These are phyloP conservation scores for Somateria mollissima DNA, from an alignment of 2,797 vertebrate species.

Conservation along the genomic window DNA sequence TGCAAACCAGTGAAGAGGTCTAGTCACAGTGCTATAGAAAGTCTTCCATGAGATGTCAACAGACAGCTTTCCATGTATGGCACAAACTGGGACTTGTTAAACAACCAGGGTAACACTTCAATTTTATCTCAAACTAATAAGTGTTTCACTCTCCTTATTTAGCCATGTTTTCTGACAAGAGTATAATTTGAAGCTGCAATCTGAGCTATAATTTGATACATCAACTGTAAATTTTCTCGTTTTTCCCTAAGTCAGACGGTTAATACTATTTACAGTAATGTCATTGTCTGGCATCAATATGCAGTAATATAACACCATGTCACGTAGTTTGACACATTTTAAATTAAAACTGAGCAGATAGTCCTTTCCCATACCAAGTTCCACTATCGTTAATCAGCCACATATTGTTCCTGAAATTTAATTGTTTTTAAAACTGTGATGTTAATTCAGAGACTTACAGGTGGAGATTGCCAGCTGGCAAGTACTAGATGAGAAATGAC, in stretches of 20 bases:
- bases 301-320: conserved; percentile 11
- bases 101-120: neutral
- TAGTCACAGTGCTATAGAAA: neutral
- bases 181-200: conserved; percentile 9
- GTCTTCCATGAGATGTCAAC: neutral
- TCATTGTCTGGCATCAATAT: conserved; percentile 38
- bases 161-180: conserved; percentile 8
- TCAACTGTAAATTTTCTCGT: conserved; percentile 7
- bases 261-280: conserved; percentile 39
- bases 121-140: neutral
- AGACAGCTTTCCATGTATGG: neutral
- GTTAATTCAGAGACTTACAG: conserved; percentile 44
- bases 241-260: conserved; percentile 18
- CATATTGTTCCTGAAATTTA: conserved; percentile 61
- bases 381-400: neutral
- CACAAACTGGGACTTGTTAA: neutral
- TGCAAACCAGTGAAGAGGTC: neutral
- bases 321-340: conserved; percentile 6
- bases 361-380: conserved; percentile 28
- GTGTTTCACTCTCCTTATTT: neutral
- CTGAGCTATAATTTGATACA: conserved; percentile 16
- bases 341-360: conserved; percentile 49
- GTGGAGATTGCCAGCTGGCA: conserved; percentile 44
- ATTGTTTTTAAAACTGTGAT: conserved; percentile 44
- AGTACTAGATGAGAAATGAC: neutral